Conservation (phyloP, 2,888 invertebrate species). For the Polietes domitor region DNA sequence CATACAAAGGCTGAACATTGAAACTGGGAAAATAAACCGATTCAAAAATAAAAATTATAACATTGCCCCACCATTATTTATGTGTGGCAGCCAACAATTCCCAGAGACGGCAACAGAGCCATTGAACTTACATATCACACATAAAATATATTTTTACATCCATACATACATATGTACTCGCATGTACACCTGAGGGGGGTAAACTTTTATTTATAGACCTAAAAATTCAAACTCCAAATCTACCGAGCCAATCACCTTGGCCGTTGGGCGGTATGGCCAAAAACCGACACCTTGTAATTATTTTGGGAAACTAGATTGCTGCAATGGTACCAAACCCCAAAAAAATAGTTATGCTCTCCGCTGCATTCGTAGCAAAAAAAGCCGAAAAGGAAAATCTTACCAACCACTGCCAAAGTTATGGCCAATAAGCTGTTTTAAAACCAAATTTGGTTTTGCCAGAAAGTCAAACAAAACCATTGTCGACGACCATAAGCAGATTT, state of each 20-base stretch:
- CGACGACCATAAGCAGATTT: not conserved
- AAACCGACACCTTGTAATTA: not conserved
- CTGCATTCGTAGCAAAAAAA: not conserved
- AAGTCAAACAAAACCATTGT: not conserved
- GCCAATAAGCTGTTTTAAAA: not conserved
- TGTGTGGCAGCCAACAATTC: not conserved
- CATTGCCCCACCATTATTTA: not conserved
- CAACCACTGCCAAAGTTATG: not conserved
- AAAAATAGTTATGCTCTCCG: not conserved
- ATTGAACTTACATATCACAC: conserved; percentile 6
- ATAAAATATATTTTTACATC: too few species aligned
- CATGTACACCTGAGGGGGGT: too few species aligned
- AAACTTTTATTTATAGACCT: too few species aligned
- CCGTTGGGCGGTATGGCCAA: not conserved
- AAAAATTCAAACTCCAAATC: not conserved
- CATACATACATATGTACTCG: too few species aligned
- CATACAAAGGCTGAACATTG: not conserved
- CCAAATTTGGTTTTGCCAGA: not conserved
- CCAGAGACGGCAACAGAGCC: not conserved
- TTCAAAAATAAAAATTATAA: conserved; percentile 6
- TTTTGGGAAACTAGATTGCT: not conserved
- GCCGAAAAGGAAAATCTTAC: not conserved
- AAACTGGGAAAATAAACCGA: not conserved
- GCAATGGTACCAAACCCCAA: not conserved
- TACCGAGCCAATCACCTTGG: not conserved